Base-by-base conservation (phyloP, 2,888 invertebrate species). In the Mellilla xanthometata region DNA sequence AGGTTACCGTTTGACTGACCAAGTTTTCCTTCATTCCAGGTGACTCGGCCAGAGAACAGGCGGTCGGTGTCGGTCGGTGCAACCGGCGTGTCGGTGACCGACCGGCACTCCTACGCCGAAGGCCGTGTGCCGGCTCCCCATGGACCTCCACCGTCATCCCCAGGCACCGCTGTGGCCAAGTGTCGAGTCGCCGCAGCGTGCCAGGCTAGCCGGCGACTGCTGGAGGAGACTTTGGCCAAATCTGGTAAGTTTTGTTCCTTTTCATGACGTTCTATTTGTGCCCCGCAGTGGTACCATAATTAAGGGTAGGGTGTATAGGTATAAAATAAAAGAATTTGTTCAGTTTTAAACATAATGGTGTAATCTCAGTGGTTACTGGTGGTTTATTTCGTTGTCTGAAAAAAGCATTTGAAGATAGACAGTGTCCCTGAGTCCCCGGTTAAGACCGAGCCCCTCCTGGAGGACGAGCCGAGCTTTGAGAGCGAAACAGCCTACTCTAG, bases 141-240 rank as follows among this genome's bases (percentile, higher is more conserved):
- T 56, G 87, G 85, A 0, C 78, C 75, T 0, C 88, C 87, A 1
- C 72, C 87, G 0, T n/a, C n/a, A n/a, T 88, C 88, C 1, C 89
- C 90, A 5, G 80, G 85, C 9, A 74, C 84, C 47, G 69, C 72
- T 11, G 76, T 78, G 1, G 72, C 71, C 8, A 78, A 80, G 57
- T 64, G 81, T 22, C 72, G 75, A 32, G 80, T 79, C 6, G 76
- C 86, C 2, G 83, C 81, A 83, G 72, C 85, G 6, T 90, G 89
- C 52, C 81, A 82, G 44, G 90, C 90, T 42, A 94, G 94, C 59
- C 91, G 93, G 72, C 91, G 93, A 58, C 90, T 95, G 58, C 88
- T 95, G 60, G 94, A 95, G 72, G 94, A 94, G 49, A 91, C 91
- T 40, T 80, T 93, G 53, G 81, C 91, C 54, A 92, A 91, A 70